Base-by-base conservation (phyloP, 2,797 vertebrate species). In the Pseudochromis fuscus region DNA sequence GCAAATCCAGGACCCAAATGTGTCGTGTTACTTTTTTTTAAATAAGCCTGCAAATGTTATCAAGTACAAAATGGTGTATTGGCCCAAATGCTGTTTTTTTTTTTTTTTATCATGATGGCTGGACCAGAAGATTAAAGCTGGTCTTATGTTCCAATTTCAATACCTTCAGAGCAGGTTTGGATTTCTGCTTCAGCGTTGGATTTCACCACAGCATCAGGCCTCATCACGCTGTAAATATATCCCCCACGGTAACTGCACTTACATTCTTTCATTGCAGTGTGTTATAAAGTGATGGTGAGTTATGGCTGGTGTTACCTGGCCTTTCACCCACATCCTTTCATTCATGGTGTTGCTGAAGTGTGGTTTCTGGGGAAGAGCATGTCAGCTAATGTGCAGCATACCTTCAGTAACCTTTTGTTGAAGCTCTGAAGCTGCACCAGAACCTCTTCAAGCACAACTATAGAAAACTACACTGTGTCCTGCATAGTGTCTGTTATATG, bases 41-140 rank as follows among this genome's bases (percentile, higher is more conserved):
- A 60, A 38, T 23, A 13, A 55, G 55, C 44, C 79, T 76, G 67
- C 53, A 73, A 58, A 83, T 78, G 69, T 67, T 64, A 79, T 81
- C 49, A 76, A 68, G 61, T 42, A 24, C 1, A 5, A 62, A 40
- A 48, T 19, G 6, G 37, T n/a, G 61, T 23, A 58, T 45, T 52
- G 19, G 37, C 19, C n/a, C 16, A 24, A 21, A 62, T 44, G 53
- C 33, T 21, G 31, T 48, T n/a, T n/a, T n/a, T n/a, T n/a, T n/a
- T n/a, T n/a, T n/a, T n/a, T n/a, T n/a, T n/a, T n/a, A n/a, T n/a
- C n/a, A n/a, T n/a, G n/a, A n/a, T n/a, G n/a, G n/a, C n/a, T n/a
- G n/a, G n/a, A n/a, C n/a, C 42, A 23, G 58, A 45, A 59, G 15
- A 24, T 33, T 19, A 25, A 56, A 31, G 53, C 63, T 68, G 42